Evolutionary conservation across 2,888 invertebrate species (phyloP).

Genomic region (Cataglyphis rosenhaueri): DNA sequence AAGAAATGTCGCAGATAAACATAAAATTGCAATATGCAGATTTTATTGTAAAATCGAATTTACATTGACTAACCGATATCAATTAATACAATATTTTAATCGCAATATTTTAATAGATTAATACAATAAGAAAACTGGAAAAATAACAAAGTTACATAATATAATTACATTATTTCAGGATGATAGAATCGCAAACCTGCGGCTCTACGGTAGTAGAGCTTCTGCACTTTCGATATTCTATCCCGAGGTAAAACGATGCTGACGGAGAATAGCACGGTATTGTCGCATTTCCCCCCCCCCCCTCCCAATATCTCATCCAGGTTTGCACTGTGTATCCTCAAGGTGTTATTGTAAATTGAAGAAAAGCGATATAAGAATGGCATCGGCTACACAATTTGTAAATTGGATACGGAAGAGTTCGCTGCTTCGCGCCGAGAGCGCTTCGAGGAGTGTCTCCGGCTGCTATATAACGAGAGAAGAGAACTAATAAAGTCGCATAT

Average conservation of each 20-base stretch:
- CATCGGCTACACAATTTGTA: slow-evolving; percentile 38
- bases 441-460: background rate
- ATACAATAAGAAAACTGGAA: background rate
- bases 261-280: background rate
- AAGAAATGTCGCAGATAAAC: background rate
- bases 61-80: background rate
- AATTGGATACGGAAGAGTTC: slow-evolving; percentile 32
- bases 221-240: slow-evolving; percentile 18
- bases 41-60: background rate
- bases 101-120: background rate
- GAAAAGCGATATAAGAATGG: slow-evolving; percentile 30
- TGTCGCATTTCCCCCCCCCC: background rate
- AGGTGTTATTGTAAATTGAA: slow-evolving; percentile 32
- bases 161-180: background rate
- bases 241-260: slow-evolving; percentile 28
- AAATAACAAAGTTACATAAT: background rate
- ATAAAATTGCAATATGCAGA: background rate
- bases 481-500: slow-evolving; percentile 51
- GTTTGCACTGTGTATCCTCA: slow-evolving; percentile 23
- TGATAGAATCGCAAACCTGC: slow-evolving; percentile 8
- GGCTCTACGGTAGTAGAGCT: background rate
- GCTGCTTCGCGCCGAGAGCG: background rate
- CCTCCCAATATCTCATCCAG: slow-evolving; percentile 22
- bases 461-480: background rate
- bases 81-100: background rate